phyloP scores from a whole-genome alignment of 2,113 vertebrate genomes.

The Sialia sialis region DNA sequence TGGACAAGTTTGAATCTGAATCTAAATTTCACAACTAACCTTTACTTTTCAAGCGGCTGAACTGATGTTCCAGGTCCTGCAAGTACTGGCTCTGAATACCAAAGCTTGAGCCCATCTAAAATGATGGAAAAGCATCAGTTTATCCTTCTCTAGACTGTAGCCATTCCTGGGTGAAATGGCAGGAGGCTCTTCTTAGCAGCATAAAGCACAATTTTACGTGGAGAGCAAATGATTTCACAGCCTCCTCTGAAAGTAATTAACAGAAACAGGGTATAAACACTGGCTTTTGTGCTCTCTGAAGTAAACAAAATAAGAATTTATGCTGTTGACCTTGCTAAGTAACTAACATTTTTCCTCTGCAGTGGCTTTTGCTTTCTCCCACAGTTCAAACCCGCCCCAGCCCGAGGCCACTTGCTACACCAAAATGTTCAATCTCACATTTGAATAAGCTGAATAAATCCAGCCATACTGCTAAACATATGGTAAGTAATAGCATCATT shows the following conservation, averaged over 20 bases:
- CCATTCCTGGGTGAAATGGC: neutral
- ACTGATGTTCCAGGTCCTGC: neutral
- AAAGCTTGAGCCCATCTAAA: neutral
- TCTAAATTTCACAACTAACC: neutral
- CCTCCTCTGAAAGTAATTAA: constrained; percentile 26
- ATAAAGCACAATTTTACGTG: neutral
- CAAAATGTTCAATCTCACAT: neutral
- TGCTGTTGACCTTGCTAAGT: constrained; percentile 46
- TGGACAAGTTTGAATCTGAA: neutral
- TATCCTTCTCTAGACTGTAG: neutral
- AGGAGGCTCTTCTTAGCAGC: neutral
- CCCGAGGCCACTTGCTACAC: neutral
- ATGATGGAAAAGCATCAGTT: neutral
- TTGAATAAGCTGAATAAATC: constrained; percentile 49
- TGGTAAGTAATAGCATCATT: constrained; percentile 65
- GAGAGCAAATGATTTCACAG: neutral
- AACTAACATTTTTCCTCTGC: constrained; percentile 36
- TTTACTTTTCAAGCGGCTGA: neutral
- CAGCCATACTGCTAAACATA: constrained; percentile 54
- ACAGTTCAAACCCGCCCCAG: neutral
- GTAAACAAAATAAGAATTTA: constrained; percentile 46
- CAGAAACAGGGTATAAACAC: constrained; percentile 10
- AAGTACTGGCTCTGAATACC: neutral
- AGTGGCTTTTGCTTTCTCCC: constrained; percentile 20
- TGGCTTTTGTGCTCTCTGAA: neutral